Conservation (phyloP, 1,140 invertebrate genomes). For the Ylistrum balloti region DNA sequence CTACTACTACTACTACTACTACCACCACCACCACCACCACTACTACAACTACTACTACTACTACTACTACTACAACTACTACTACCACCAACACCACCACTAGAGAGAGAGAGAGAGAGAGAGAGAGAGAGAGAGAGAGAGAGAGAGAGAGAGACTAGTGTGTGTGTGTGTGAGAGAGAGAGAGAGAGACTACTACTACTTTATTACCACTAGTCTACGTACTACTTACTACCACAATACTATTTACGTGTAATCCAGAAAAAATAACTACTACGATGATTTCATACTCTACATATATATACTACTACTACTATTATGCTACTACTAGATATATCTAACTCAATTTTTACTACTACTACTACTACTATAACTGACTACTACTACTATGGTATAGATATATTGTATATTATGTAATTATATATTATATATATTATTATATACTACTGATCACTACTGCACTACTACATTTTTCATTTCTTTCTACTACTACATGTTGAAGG, state of each 20-base stretch:
- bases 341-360: slow-evolving; percentile 50
- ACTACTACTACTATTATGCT: slow-evolving; percentile 59
- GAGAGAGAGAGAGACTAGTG: too few relatives aligned
- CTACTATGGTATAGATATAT: slow-evolving; percentile 49
- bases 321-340: slow-evolving; percentile 52
- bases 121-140: too few relatives aligned
- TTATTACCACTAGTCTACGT: slow-evolving; percentile 52
- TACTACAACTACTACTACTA: slow-evolving; percentile 56
- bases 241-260: slow-evolving; percentile 52
- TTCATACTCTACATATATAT: slow-evolving; percentile 50
- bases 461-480: slow-evolving; percentile 58
- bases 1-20: slow-evolving; percentile 59
- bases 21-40: slow-evolving; percentile 57
- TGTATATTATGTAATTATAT: slow-evolving; percentile 46
- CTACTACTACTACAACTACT: slow-evolving; percentile 46
- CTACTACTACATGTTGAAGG: slow-evolving; percentile 47
- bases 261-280: slow-evolving; percentile 58
- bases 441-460: slow-evolving; percentile 55
- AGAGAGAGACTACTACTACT: slow-evolving; percentile 57
- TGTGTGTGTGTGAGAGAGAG: too few relatives aligned
- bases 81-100: slow-evolving; percentile 31
- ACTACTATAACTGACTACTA: slow-evolving; percentile 56
- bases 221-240: slow-evolving; percentile 54
- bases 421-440: slow-evolving; percentile 41
- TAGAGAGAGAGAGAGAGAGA: too few relatives aligned